phyloP scores from a whole-genome alignment of 1,140 invertebrate species.

The Lordiphosa clarofinis region DNA sequence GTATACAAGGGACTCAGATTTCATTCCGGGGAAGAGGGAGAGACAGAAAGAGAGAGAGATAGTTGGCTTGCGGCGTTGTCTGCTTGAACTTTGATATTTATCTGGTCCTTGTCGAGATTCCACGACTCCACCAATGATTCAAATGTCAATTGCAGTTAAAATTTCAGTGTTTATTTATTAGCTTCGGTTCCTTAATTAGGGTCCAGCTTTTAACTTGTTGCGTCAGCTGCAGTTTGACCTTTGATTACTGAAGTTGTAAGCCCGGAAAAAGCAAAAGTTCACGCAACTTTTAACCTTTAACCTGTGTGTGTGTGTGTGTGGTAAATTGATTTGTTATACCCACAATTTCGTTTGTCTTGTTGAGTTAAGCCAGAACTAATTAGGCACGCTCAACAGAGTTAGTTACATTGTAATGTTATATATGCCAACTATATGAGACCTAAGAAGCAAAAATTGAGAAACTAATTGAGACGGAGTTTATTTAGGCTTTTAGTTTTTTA shows the following conservation, averaged over 20 bases:
- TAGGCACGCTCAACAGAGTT: too few species aligned
- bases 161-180: conserved; percentile 1
- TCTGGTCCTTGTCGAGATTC: not conserved
- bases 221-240: conserved; percentile 33
- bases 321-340: conserved; percentile 56
- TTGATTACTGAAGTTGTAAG: conserved; percentile 1
- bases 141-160: conserved; percentile 34
- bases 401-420: too few species aligned
- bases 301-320: conserved; percentile 1
- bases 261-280: not conserved
- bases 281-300: conserved; percentile 22
- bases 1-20: conserved; percentile 11
- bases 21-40: conserved; percentile 32
- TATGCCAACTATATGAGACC: too few species aligned
- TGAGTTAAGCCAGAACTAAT: too few species aligned
- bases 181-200: not conserved
- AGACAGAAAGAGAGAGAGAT: not conserved
- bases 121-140: conserved; percentile 1
- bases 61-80: not conserved
- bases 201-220: conserved; percentile 29
- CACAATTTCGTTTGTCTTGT: not conserved
- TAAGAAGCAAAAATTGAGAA: too few species aligned
- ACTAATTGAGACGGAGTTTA: too few species aligned
- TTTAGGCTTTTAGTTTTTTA: too few species aligned
- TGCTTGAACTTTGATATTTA: conserved; percentile 56